Conservation (phyloP, 2,113 vertebrate species). For the Misgurnus anguillicaudatus region DNA sequence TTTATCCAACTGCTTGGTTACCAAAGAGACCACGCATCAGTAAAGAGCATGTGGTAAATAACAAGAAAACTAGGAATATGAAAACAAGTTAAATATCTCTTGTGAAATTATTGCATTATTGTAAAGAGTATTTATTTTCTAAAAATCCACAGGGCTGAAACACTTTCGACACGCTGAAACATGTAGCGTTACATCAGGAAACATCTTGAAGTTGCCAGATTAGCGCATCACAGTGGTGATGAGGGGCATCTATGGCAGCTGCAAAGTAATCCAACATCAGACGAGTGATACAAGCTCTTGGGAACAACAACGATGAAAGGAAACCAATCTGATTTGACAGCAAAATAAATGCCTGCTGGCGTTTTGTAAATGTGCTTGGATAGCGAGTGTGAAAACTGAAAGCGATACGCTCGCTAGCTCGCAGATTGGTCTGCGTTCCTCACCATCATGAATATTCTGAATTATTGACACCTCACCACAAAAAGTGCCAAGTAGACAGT, state of each 20-base stretch:
- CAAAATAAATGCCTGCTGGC: constrained; percentile 68
- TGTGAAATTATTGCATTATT: neutral
- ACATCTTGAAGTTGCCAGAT: neutral
- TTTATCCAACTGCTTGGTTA: too few species aligned
- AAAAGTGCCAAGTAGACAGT: constrained; percentile 63
- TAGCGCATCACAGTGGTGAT: neutral
- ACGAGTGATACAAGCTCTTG: constrained; percentile 47
- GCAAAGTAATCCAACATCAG: neutral
- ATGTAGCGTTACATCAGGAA: neutral
- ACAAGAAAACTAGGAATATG: neutral
- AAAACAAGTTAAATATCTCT: neutral
- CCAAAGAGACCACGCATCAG: too few species aligned
- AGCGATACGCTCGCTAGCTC: constrained; percentile 38
- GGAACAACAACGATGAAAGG: constrained; percentile 54
- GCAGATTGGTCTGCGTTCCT: constrained; percentile 54
- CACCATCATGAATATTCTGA: constrained; percentile 60
- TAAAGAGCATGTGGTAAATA: too few species aligned
- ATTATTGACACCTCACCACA: constrained; percentile 63
- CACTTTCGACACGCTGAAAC: neutral
- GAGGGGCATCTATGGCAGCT: constrained; percentile 15
- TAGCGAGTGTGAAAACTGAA: constrained; percentile 52
- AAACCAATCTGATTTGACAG: constrained; percentile 67
- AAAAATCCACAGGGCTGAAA: neutral
- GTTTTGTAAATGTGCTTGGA: constrained; percentile 55
- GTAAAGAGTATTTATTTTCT: neutral